Base-by-base conservation (phyloP, 2,888 invertebrate species). In the Ornithoptera priamus region DNA sequence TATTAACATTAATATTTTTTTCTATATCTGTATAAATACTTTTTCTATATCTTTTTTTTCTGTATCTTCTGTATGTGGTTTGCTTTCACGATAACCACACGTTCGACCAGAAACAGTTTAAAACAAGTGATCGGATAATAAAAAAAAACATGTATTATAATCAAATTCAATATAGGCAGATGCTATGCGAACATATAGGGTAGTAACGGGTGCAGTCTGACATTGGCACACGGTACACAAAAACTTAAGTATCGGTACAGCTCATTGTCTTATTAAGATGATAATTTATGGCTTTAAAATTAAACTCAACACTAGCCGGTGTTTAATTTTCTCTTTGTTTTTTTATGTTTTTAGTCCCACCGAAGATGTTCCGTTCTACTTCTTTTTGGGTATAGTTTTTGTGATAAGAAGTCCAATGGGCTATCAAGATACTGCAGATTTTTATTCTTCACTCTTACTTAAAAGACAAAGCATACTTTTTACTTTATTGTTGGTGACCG, bases 131-230 rank as follows among this genome's bases (percentile, higher is more conserved):
- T 73, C 79, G 78, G 77, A 80, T 81, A 80, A 86, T 89, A 88
- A 91, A 1, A 22, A 92, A 89, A 92, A 87, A 91, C 90, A 90
- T 92, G 87, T 89, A 86, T 81, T 88, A 88, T 91, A 91, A 92
- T 92, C 89, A 91, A 92, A 91, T 91, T 90, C 91, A 87, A 85
- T 86, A 85, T 85, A 88, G 88, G 92, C 92, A 92, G 92, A 91
- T 92, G 92, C 84, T 81, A 73, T 75, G 78, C 74, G 78, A 75
- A 81, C 89, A 81, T 86, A 87, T 90, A 91, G 84, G 90, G 91
- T 76, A 85, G 86, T 87, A 91, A 86, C 89, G 85, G 85, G 84
- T 85, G 79, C 74, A 78, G 81, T 76, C 81, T 84, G 81, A 80
- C 81, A 77, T 80, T 82, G 85, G 79, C 85, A 86, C 89, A 87